phyloP scores from a whole-genome alignment of 2,888 invertebrate genomes.

The Nysson spinosus region DNA sequence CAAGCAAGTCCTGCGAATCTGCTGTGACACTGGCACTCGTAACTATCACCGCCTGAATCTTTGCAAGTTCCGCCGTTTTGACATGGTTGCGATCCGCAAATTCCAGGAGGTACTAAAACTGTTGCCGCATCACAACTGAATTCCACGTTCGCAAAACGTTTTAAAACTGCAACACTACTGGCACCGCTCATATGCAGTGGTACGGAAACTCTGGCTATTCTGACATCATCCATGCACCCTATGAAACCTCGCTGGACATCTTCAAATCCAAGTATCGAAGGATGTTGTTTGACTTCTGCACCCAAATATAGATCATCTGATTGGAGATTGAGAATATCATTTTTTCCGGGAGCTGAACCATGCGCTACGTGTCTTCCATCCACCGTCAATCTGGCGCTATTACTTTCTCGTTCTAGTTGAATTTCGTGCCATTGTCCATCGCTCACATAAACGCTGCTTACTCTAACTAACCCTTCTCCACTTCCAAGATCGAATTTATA shows the following conservation, averaged over 20 bases:
- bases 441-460: constrained; percentile 86
- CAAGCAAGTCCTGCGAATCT: constrained; percentile 88
- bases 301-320: constrained; percentile 91
- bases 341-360: constrained; percentile 88
- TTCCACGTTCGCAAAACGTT: constrained; percentile 84
- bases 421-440: constrained; percentile 92
- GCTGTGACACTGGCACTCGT: constrained; percentile 88
- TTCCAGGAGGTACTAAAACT: constrained; percentile 81
- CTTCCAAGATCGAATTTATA: constrained; percentile 95
- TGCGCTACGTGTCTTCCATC: constrained; percentile 87
- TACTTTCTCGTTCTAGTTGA: constrained; percentile 88
- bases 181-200: constrained; percentile 85
- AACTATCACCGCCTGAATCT: constrained; percentile 80
- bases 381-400: constrained; percentile 86
- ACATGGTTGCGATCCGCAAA: constrained; percentile 89
- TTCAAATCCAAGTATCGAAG: constrained; percentile 84
- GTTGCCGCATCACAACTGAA: constrained; percentile 83
- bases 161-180: constrained; percentile 82
- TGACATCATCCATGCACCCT: constrained; percentile 94
- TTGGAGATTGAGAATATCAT: constrained; percentile 90
- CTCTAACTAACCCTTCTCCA: constrained; percentile 90
- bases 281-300: constrained; percentile 88
- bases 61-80: constrained; percentile 85
- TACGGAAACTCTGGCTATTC: constrained; percentile 85
- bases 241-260: constrained; percentile 91